These are phyloP conservation scores for Acridotheres tristis DNA, from an alignment of 2,797 vertebrate species.

Conservation along the genomic window DNA sequence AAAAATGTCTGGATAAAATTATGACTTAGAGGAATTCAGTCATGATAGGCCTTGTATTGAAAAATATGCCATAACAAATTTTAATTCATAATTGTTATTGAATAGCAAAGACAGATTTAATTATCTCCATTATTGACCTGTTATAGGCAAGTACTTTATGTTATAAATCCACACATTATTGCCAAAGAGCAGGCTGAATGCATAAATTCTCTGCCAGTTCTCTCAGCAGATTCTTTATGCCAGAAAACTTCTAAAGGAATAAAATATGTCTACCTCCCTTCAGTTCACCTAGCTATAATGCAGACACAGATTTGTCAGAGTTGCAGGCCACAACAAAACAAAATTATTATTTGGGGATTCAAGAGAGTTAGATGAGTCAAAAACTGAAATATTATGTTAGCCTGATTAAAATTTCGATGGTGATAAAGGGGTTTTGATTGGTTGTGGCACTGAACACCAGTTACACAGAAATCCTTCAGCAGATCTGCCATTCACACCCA, in stretches of 20 bases:
- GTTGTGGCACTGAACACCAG: neutral
- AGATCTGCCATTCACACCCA: neutral
- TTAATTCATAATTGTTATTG: conserved; percentile 70
- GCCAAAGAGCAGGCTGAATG: conserved; percentile 29
- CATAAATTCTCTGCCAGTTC: conserved; percentile 25
- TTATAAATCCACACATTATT: conserved; percentile 47
- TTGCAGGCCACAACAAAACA: neutral
- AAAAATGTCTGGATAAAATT: conserved; percentile 55
- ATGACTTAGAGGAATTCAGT: conserved; percentile 39
- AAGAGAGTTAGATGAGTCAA: neutral
- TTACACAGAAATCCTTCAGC: conserved; percentile 7
- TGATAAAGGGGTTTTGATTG: neutral
- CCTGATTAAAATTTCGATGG: neutral
- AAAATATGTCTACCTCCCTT: conserved; percentile 23
- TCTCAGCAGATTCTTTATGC: neutral
- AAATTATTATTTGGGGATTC: neutral
- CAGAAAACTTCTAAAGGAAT: conserved; percentile 27
- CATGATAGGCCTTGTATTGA: conserved; percentile 30
- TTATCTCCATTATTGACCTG: conserved; percentile 49
- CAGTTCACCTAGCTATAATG: neutral
- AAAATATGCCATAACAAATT: conserved; percentile 58
- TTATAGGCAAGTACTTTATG: conserved; percentile 21
- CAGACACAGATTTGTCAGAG: neutral
- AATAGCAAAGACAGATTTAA: conserved; percentile 56
- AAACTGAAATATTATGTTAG: conserved; percentile 10